A percentile compares a stretch with the other conserved stretches of the same genome.
Evolutionary conservation across 2,888 invertebrate species (phyloP).

Genomic region (Sesamia inferens): DNA sequence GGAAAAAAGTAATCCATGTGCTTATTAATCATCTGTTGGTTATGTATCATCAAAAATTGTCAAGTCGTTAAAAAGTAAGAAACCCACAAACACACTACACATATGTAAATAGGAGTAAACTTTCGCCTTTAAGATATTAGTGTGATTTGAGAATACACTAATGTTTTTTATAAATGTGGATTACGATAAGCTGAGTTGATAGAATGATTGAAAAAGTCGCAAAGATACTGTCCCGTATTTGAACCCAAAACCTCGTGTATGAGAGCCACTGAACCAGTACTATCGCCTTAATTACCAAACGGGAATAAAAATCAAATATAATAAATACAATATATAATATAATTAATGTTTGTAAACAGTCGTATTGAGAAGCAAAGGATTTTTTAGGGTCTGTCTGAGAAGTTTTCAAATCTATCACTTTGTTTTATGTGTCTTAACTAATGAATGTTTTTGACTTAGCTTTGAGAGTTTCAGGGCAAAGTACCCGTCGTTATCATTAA

Average conservation of each 20-base stretch:
- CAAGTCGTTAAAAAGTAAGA: too few relatives aligned
- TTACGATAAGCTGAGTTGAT: not conserved
- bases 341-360: constrained; percentile 7
- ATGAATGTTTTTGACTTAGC: constrained; percentile 26
- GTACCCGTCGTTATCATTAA: not conserved
- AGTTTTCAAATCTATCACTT: constrained; percentile 38
- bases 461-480: constrained; percentile 12
- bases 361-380: not conserved
- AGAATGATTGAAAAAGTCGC: not conserved
- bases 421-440: constrained; percentile 8
- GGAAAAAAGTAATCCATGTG: too few relatives aligned
- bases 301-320: not conserved
- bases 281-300: not conserved
- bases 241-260: not conserved
- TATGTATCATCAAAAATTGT: too few relatives aligned
- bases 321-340: too few relatives aligned
- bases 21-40: too few relatives aligned
- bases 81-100: too few relatives aligned
- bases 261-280: not conserved
- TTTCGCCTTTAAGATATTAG: too few relatives aligned
- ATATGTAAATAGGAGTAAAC: too few relatives aligned
- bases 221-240: not conserved
- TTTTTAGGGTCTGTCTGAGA: constrained; percentile 34
- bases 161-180: not conserved
- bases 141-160: too few relatives aligned